Evolutionary conservation across 2,797 vertebrate genomes (phyloP), one percentile per base, ranked within the genome.

Genomic region (Neosalanx taihuensis): DNA sequence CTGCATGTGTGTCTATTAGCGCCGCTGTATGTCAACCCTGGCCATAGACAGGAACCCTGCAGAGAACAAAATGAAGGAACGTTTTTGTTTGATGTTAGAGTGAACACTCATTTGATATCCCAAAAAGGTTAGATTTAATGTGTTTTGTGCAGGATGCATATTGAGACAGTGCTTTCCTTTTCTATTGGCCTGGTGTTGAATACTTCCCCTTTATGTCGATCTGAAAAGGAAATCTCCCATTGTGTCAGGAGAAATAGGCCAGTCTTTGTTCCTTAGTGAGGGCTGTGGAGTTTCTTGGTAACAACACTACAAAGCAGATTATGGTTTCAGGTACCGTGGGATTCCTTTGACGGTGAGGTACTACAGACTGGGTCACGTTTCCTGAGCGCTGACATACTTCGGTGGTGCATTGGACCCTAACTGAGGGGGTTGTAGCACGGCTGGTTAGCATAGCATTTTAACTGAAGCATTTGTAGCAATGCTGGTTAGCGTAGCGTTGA

Each of bases 241-340:
- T 53, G 69, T 70, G 64, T 80, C 67, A 35, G 73, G 64, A 62
- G 74, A 83, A 81, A 82, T 73, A 78, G 76, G 63, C 73, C 70
- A 79, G 61, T 79, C 73, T 85, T 78, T 86, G 70, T 84, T 82
- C 56, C 70, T 51, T 66, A 69, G 76, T 31, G 18, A 0, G 61
- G 77, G 67, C 61, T 35, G 72, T 69, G 5, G 68, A 75, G 75
- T 76, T 81, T 86, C 82, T 87, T 49, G 81, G 81, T 86, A 77
- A 84, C 83, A 85, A 81, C 85, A 64, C 77, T 72, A 86, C 84
- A 88, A 85, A 87, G 78, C 75, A 68, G 85, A 85, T 65, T 90
- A 76, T 9, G 75, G 79, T 88, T 85, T 81, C 84, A 46, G 41
- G 41, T 74, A 64, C 83, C 26, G 0, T 76, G 74, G 76, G 74